Base-by-base conservation (phyloP, 2,113 vertebrate genomes). In the Notarius lentiginosus region DNA sequence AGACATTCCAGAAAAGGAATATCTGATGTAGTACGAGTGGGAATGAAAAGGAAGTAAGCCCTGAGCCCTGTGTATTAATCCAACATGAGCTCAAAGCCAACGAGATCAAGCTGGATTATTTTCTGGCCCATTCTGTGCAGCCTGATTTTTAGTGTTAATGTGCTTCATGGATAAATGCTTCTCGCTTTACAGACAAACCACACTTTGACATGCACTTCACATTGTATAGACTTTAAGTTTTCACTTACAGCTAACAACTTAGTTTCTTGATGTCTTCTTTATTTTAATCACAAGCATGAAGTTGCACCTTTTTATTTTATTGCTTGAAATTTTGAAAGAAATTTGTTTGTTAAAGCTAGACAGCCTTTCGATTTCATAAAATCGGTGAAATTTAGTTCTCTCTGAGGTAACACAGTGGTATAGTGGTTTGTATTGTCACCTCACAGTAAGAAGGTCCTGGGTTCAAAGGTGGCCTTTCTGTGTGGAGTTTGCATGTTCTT, bases 1-100 rank as follows among this genome's bases (percentile, higher is more conserved):
- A 89, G 95, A 95, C 87, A 91, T 92, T 3, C 89, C 93, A 17
- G 95, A 96, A 75, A 95, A 94, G 85, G 92, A 90, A 68, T 90
- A 87, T 88, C 86, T 90, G 60, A 88, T 88, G 87, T 88, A 88
- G 75, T 5, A 41, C 53, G 24, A 27, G 56, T 53, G 18, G 84
- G 17, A 77, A 20, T 73, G n/a, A 73, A 41, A 72, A 20, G 2
- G 30, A 76, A 22, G 34, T 30, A 22, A 27, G 12, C 75, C 1
- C 22, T 66, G 60, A 63, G 73, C 30, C 14, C 41, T 63, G 41
- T 14, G 14, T 18, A 56, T 55, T 79, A 79, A 55, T 11, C 41
- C 20, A 73, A n/a, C 18, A 85, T 65, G n/a, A 55, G 68, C 49
- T 77, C 7, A 55, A 47, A 77, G 27, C 76, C 55, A 82, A 86